Evolutionary conservation across 2,113 vertebrate genomes (phyloP).

Genomic region (Paramormyrops kingsleyae): DNA sequence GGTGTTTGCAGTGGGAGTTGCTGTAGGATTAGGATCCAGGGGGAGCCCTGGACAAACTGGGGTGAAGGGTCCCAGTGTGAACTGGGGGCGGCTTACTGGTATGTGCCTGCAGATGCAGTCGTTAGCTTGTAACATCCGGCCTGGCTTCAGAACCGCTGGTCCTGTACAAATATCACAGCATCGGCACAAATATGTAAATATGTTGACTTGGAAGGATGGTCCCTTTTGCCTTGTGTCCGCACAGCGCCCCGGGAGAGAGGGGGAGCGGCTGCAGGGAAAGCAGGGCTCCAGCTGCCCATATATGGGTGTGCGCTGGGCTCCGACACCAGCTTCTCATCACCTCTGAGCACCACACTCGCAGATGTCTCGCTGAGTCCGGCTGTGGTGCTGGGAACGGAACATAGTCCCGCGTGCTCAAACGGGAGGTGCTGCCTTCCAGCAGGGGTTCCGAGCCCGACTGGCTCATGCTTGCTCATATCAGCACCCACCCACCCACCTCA

Average conservation of each 20-base stretch:
- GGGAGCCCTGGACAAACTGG: not conserved
- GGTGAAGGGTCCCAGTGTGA: constrained; percentile 17
- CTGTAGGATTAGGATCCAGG: not conserved
- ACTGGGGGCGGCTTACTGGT: constrained; percentile 4
- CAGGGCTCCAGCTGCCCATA: constrained; percentile 60
- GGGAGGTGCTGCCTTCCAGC: not conserved
- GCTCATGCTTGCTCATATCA: constrained; percentile 52
- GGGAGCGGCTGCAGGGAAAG: constrained; percentile 27
- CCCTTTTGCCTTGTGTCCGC: constrained; percentile 56
- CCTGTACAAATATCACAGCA: constrained; percentile 53
- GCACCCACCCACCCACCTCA: constrained; percentile 45
- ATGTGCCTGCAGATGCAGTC: constrained; percentile 47
- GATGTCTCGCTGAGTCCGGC: not conserved
- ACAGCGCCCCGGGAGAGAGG: constrained; percentile 43
- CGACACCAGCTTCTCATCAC: constrained; percentile 63
- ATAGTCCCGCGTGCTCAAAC: not conserved
- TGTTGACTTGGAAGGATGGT: constrained; percentile 67
- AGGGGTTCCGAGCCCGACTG: constrained; percentile 29
- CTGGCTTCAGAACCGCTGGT: constrained; percentile 58
- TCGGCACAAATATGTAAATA: constrained; percentile 72
- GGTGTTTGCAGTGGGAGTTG: not conserved
- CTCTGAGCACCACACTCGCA: constrained; percentile 47
- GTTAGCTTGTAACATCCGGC: constrained; percentile 50
- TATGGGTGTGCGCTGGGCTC: constrained; percentile 67
- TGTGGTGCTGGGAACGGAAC: not conserved